Base-by-base conservation (phyloP, 2,888 invertebrate species). In the Bombyx huttoni region DNA sequence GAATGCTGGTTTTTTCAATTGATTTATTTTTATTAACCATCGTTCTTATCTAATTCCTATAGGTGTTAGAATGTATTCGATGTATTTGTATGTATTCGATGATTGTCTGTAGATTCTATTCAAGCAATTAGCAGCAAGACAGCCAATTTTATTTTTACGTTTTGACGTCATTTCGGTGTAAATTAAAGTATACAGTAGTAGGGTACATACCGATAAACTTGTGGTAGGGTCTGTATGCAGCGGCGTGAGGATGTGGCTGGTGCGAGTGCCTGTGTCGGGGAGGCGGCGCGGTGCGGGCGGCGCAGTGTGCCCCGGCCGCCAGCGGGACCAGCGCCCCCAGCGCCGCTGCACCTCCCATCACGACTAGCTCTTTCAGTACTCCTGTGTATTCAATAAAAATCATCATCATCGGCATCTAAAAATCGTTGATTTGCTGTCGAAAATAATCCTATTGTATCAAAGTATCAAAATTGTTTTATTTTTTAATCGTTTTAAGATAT, bases 201-300 rank as follows among this genome's bases (percentile, higher is more conserved):
- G 24, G 5, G 13, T 9, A 76, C 61, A 93, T 89, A 84, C 98
- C 97, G 52, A 98, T 93, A 58, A 98, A 93, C 68, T 93, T 93
- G 75, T 98, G 97, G 78, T 98, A 98, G 0, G 97, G 97, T 34
- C 92, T 83, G 81, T 95, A 97, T 75, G 94, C 95, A 58, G 95
- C 95, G 94, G 81, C 95, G 94, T 93, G 87, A 0, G 94, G 92
- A 53, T 92, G 91, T 65, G 91, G 64, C 53, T 33, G 60, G 91
- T 14, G 95, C 55, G 49, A 56, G 94, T 59, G 96, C 7, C 40
- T 40, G 40, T 40, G 40, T 40, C 40, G 40, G 9, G 40, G 64
- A 89, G 81, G 96, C 94, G 68, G 94, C 92, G 78, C 93, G 2
- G 93, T 64, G 35, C 76, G 70, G 45, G 74, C 70, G 7, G 67